Percentiles rank a stretch among this genome's conserved stretches.
phyloP scores from a whole-genome alignment of 1,140 invertebrate genomes.

The Cryptotermes secundus region DNA sequence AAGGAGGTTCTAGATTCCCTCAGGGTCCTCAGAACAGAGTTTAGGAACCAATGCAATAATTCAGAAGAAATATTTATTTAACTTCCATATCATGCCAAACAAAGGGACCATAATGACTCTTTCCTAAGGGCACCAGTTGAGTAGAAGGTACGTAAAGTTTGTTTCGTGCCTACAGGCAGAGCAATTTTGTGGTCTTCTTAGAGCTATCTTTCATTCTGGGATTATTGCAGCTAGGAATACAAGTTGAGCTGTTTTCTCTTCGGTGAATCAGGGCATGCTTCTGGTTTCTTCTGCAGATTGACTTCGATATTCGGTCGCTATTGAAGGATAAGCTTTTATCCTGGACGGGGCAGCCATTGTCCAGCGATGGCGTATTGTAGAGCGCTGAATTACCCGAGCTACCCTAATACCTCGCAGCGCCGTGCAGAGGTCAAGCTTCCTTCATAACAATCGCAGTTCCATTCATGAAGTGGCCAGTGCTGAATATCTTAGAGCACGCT shows the following conservation, averaged over 20 bases:
- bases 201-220: background rate
- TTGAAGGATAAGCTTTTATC: constrained; percentile 13
- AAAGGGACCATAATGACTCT: too few species aligned
- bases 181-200: background rate
- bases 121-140: too few species aligned
- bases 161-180: background rate
- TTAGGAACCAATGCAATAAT: too few species aligned
- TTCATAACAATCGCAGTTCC: background rate
- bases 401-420: background rate
- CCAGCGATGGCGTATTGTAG: background rate
- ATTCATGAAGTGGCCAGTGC: background rate
- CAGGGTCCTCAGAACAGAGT: too few species aligned
- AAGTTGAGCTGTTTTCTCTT: background rate
- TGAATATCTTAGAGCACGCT: background rate
- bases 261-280: too few species aligned
- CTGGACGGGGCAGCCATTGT: background rate
- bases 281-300: background rate
- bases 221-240: background rate
- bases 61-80: too few species aligned
- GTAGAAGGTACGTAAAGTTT: background rate
- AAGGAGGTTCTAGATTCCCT: too few species aligned
- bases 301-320: constrained; percentile 1
- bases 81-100: too few species aligned
- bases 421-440: background rate
- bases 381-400: background rate